Base-by-base conservation (phyloP, 1,140 invertebrate genomes). In the Adoxophyes honmai region DNA sequence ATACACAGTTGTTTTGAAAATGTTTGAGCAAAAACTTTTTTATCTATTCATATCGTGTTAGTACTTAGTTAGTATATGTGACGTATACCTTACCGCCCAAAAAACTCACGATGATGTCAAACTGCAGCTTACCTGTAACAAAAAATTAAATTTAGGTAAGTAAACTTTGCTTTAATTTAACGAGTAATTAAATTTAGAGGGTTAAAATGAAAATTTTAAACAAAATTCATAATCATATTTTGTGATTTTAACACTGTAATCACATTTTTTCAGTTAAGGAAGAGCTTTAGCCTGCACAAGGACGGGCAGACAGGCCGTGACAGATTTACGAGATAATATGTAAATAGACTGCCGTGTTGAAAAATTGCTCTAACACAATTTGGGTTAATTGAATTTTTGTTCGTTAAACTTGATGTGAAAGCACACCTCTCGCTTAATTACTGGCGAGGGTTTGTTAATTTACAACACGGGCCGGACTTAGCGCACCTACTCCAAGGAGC, bases 391-490 rank as follows among this genome's bases (percentile, higher is more conserved):
- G 74, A 81, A 81, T 86, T 83, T 85, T 82, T 78, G 69, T 75
- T 75, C 75, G 70, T 77, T 79, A 81, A 80, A 71, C 71, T 78
- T 65, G 64, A 81, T 81, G 73, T 78, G 73, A 78, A 28, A 81
- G 71, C 64, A 78, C 81, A 84, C 78, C 77, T 80, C 71, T 60
- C 65, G 72, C 66, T 81, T 85, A 85, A 88, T 86, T 83, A 84
- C 75, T 62, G 66, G 67, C 72, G 70, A 75, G 74, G 79, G 82
- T 78, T 87, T 83, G 81, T 81, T 85, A 88, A 86, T 86, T 88
- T 88, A 86, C 77, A 86, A 79, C 74, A 70, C 75, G 68, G 70
- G 73, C 73, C 70, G 69, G 75, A 78, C 75, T 75, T 75, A 70
- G 71, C 68, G 65, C 66, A 69, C 28, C 42, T 48, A 48, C 76